Evolutionary conservation across 1,140 invertebrate species (phyloP).

Genomic region (Atta colombica): DNA sequence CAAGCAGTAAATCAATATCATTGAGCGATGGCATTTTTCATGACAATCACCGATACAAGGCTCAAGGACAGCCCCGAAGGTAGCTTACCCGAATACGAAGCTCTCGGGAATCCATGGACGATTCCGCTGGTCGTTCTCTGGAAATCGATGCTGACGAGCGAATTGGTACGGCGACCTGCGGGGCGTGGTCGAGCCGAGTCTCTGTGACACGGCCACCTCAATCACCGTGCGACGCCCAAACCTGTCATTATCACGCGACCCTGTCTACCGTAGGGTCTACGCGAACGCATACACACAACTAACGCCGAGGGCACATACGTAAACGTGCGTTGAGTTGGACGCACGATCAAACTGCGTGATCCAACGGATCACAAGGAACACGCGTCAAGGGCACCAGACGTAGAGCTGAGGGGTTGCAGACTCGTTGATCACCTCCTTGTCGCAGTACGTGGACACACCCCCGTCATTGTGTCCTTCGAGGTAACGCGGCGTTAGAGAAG

Average conservation of each 20-base stretch:
- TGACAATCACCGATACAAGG: constrained; percentile 35
- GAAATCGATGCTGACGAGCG: constrained; percentile 74
- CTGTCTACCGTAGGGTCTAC: constrained; percentile 75
- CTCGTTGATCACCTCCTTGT: constrained; percentile 62
- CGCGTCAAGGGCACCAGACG: constrained; percentile 58
- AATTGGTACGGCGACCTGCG: constrained; percentile 76
- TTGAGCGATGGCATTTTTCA: constrained; percentile 39
- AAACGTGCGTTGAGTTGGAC: constrained; percentile 42
- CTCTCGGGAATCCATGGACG: constrained; percentile 13
- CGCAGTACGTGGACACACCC: constrained; percentile 76
- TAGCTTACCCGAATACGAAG: constrained; percentile 7
- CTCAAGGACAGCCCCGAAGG: constrained; percentile 50
- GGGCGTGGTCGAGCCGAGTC: constrained; percentile 82
- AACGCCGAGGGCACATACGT: constrained; percentile 17
- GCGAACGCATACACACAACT: constrained; percentile 50
- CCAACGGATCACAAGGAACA: constrained; percentile 59
- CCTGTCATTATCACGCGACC: constrained; percentile 86
- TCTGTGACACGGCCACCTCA: constrained; percentile 84
- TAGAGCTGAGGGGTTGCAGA: constrained; percentile 52
- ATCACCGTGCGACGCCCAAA: constrained; percentile 83
- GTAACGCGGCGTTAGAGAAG: constrained; percentile 70
- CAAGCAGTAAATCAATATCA: constrained; percentile 38
- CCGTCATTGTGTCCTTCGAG: constrained; percentile 79
- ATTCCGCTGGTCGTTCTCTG: constrained; percentile 50
- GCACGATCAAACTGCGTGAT: constrained; percentile 68